Percentiles rank a stretch among this genome's conserved stretches.
phyloP scores from a whole-genome alignment of 2,888 invertebrate species.

The Choreutis nemorana region DNA sequence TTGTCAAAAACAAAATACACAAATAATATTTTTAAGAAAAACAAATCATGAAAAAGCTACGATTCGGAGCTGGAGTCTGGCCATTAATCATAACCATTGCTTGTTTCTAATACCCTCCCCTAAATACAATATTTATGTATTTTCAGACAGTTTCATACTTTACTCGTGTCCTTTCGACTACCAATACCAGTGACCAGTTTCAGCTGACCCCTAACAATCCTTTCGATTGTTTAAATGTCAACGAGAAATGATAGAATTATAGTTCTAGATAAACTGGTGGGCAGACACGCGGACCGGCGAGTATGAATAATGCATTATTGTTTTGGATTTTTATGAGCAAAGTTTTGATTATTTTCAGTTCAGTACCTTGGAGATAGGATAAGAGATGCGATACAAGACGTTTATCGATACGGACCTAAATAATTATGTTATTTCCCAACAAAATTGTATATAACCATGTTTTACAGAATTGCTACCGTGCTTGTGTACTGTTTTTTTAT shows the following conservation, averaged over 20 bases:
- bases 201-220: constrained; percentile 28
- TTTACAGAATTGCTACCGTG: too few relatives aligned
- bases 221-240: constrained; percentile 22
- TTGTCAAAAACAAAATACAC: background rate
- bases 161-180: constrained; percentile 46
- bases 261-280: constrained; percentile 30
- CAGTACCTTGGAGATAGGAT: constrained; percentile 41
- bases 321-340: constrained; percentile 66
- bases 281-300: constrained; percentile 41
- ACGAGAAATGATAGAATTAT: constrained; percentile 17
- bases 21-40: background rate
- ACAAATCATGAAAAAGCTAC: too few relatives aligned
- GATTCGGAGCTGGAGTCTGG: background rate
- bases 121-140: constrained; percentile 65
- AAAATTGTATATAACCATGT: too few relatives aligned
- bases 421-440: too few relatives aligned
- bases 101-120: constrained; percentile 32
- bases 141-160: constrained; percentile 59
- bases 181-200: constrained; percentile 29
- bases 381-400: constrained; percentile 24
- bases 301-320: constrained; percentile 67
- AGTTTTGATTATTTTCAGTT: constrained; percentile 68
- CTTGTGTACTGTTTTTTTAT: too few relatives aligned
- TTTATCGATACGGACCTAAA: constrained; percentile 36
- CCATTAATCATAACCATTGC: constrained; percentile 15